Base-by-base conservation (phyloP, 2,888 invertebrate species). In the Habroteleia sp. region DNA sequence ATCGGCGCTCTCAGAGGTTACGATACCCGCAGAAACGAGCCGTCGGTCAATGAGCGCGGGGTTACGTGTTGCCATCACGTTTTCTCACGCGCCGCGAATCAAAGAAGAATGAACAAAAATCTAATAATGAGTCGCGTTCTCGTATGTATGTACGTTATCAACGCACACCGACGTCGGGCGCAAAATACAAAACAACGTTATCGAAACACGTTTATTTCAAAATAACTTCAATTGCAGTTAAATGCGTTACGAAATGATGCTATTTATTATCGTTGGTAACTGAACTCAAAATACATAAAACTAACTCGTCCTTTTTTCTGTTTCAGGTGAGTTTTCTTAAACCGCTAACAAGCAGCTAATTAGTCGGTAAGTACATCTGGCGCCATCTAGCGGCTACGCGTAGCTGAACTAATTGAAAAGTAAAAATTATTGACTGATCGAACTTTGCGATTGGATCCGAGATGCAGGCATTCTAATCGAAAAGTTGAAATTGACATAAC, bases 81-180 rank as follows among this genome's bases (percentile, higher is more conserved):
- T 76, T 76, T 76, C 72, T 76, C 72, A 76, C 75, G 72, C 72
- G 62, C 14, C 42, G 46, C 41, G 56, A 54, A 66, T 56, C 62
- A 37, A 54, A 50, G 42, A 25, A 62, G 50, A 65, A 56, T 20
- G 60, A 69, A 50, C 68, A 50, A 69, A 68, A 65, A 58, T 56
- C 62, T 29, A 54, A 58, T 39, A 56, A 58, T 63, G 69, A 46
- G 33, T 31, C 33, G 44, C 33, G 44, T 29, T 31, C 56, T 41
- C 46, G 37, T 11, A n/a, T n/a, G n/a, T n/a, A n/a, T n/a, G n/a
- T n/a, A 29, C 46, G 48, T 39, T 62, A 62, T 62, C 62, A 41
- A 13, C 62, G 20, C 41, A 7, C 50, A 31, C 39, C 8, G 23
- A 41, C 31, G 14, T 8, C 20, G 10, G 37, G 6, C 25, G 16